phyloP scores from a whole-genome alignment of 2,113 vertebrate species.

The Nannospalax galili region DNA sequence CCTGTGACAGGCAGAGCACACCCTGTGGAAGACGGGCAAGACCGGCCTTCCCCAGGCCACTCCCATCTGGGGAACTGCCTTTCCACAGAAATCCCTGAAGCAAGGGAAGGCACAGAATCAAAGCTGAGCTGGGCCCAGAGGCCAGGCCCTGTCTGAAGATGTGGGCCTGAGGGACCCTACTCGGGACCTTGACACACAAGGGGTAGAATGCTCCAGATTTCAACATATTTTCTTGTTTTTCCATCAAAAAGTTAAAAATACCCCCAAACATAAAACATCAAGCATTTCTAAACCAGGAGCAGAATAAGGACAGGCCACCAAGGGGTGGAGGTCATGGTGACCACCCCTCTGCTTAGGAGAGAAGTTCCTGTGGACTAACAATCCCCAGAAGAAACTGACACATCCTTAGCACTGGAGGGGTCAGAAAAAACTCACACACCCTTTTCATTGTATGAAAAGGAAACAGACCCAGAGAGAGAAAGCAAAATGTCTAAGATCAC shows the following conservation, averaged over 20 bases:
- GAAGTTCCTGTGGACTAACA: not conserved
- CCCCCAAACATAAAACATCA: not conserved
- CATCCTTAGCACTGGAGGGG: accelerated
- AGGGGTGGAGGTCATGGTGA: not conserved
- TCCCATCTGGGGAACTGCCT: not conserved
- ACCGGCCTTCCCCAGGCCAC: not conserved
- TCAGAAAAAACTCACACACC: accelerated
- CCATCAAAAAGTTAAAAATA: slow-evolving; percentile 62
- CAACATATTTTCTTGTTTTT: slow-evolving; percentile 56
- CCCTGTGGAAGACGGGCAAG: not conserved
- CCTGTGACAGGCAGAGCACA: not conserved
- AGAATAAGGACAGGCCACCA: not conserved
- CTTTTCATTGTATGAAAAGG: not conserved
- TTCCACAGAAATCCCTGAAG: not conserved
- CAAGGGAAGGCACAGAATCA: not conserved
- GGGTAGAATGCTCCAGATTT: not conserved
- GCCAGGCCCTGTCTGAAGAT: not conserved
- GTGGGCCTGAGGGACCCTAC: not conserved
- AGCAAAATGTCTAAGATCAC: not conserved
- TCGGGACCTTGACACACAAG: not conserved
- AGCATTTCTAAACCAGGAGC: not conserved
- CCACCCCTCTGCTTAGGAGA: not conserved
- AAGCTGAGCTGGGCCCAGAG: not conserved
- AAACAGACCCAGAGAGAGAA: slow-evolving; percentile 1
- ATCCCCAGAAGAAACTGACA: not conserved